Percentiles rank a stretch among this genome's conserved stretches.
phyloP scores from a whole-genome alignment of 2,797 vertebrate genomes.

The Oreortyx pictus region DNA sequence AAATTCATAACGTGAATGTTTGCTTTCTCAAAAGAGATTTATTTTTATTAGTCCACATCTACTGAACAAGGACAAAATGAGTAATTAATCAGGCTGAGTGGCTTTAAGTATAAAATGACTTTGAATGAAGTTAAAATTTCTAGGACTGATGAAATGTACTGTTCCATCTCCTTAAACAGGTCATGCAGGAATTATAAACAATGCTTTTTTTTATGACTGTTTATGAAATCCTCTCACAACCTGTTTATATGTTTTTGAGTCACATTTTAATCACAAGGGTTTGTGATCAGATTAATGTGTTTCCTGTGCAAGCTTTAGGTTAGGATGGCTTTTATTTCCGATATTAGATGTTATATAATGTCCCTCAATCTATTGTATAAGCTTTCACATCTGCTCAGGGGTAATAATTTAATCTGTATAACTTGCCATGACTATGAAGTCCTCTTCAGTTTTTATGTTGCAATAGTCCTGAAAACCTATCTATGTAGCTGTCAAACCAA shows the following conservation, averaged over 20 bases:
- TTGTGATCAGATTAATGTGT: slow-evolving; percentile 68
- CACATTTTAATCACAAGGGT: slow-evolving; percentile 74
- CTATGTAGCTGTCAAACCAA: slow-evolving; percentile 23
- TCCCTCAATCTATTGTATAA: slow-evolving; percentile 25
- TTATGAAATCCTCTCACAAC: slow-evolving; percentile 70
- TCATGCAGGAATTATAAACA: slow-evolving; percentile 76
- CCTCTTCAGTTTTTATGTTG: slow-evolving; percentile 33
- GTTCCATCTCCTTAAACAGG: slow-evolving; percentile 72
- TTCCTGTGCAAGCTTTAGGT: slow-evolving; percentile 39
- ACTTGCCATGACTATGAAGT: slow-evolving; percentile 8
- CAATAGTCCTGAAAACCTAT: slow-evolving; percentile 31
- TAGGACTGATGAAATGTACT: slow-evolving; percentile 59
- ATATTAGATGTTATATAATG: slow-evolving; percentile 45
- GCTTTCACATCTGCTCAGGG: slow-evolving; percentile 45
- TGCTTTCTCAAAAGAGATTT: slow-evolving; percentile 61
- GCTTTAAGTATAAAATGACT: slow-evolving; percentile 61
- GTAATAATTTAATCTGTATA: slow-evolving; percentile 10
- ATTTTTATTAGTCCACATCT: slow-evolving; percentile 66
- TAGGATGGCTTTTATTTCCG: slow-evolving; percentile 46
- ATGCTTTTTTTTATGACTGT: slow-evolving; percentile 70
- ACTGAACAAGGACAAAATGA: slow-evolving; percentile 39
- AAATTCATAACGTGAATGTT: slow-evolving; percentile 35
- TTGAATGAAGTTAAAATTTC: slow-evolving; percentile 63
- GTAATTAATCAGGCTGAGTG: slow-evolving; percentile 59
- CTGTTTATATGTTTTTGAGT: slow-evolving; percentile 64